Evolutionary conservation across 2,888 invertebrate species (phyloP), one percentile per base, ranked within the genome.

Genomic region (Poecilus cupreus): DNA sequence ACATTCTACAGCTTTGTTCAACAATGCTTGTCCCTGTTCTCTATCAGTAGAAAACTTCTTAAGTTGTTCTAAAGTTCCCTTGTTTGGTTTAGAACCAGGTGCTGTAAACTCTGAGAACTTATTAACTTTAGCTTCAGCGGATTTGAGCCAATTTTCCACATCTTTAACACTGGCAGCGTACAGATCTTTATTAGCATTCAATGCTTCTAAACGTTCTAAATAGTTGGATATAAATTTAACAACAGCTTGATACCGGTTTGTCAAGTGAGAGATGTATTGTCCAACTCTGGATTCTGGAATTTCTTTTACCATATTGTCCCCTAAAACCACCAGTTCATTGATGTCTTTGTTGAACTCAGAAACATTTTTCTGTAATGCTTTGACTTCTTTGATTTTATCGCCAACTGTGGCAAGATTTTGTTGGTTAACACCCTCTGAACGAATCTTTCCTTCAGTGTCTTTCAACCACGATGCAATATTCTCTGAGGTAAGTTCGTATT

Each of bases 271-370:
- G 0, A 96, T 94, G 87, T 95, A 94, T 86, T 97, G 96, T 0
- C 93, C 92, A 11, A 96, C 94, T 54, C 97, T 92, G 0, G 96
- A 95, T 86, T 97, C 97, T 0, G 96, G 96, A 87, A 95, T 94
- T 85, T 94, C 93, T 82, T 93, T 92, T 32, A 94, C 90, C 51
- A 98, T 93, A 84, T 93, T 92, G 76, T 94, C 93, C 1, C 95
- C 94, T 2, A 95, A 90, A 26, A 91, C 90, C 11, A 92, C 91
- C 18, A 97, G 89, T 82, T 93, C 92, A 37, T 92, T 91, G 18
- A 97, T 91, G 86, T 94, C 93, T 0, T 89, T 90, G 81, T 93
- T 92, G 83, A 94, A 94, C 5, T 91, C 90, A 43, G 91, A 89
- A 0, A 96, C 92, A 84, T 94, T 92, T 83, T 91, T 90, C 80